A percentile compares a stretch with the other conserved stretches of the same genome.
Conservation (phyloP, 2,888 invertebrate genomes). For the Nematopogon swammerdamellus region DNA sequence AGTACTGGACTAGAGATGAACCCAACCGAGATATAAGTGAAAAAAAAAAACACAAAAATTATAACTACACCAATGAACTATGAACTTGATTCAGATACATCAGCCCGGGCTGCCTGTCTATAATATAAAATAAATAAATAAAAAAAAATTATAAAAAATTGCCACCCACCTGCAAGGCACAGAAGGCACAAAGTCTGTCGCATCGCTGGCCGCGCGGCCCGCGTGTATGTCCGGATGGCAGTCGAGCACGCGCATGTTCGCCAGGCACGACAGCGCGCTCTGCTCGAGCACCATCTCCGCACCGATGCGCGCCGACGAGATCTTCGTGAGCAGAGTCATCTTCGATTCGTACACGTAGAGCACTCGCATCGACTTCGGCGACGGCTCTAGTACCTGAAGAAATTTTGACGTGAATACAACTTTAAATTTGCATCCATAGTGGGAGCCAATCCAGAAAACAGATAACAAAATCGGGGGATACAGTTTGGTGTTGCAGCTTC, state of each 20-base stretch:
- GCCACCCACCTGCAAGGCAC: constrained; percentile 25
- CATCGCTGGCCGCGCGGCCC: constrained; percentile 11
- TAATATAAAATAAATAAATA: no score
- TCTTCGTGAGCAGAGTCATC: constrained; percentile 72
- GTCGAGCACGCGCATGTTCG: constrained; percentile 67
- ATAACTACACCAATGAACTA: no score
- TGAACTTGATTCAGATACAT: no score
- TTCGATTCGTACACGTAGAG: constrained; percentile 87
- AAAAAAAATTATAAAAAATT: constrained; percentile 28
- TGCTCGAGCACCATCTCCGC: constrained; percentile 71
- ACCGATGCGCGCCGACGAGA: constrained; percentile 66
- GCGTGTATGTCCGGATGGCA: constrained; percentile 67
- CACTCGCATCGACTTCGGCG: constrained; percentile 66
- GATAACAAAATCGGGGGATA: background rate
- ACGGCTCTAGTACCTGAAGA: constrained; percentile 58
- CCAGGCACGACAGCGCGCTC: constrained; percentile 64
- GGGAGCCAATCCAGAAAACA: no score
- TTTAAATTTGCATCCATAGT: no score
- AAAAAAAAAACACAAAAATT: no score
- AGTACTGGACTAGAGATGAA: no score
- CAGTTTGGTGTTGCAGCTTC: no score
- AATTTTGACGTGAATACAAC: background rate
- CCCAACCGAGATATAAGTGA: no score
- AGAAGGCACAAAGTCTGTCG: constrained; percentile 30
- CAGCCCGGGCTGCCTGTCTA: no score